Base-by-base conservation (phyloP, 2,797 vertebrate genomes). In the Coregonus ussuriensis region DNA sequence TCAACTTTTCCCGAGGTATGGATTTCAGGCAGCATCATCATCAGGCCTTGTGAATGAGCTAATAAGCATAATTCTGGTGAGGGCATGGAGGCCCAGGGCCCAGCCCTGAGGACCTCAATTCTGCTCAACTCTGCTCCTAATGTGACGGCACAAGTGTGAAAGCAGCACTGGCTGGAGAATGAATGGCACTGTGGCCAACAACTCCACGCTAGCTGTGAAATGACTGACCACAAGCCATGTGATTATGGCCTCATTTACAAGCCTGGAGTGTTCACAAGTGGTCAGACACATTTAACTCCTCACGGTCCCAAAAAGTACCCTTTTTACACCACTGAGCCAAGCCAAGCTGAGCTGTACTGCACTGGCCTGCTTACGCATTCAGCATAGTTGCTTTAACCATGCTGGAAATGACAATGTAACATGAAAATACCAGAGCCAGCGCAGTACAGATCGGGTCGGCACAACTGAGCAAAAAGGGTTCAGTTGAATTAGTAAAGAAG, bases 91-190 rank as follows among this genome's bases (percentile, higher is more conserved):
- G 79, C 69, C 78, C n/a, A 2, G 80, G 74, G 81, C 84, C 84
- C 79, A 82, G 84, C 84, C 81, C 76, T 81, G 87, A 78, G 80
- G 82, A 87, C 88, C 88, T 72, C 52, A 78, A 73, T 9, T 63
- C 59, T 63, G 6, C 6, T 83, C 41, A 47, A 11, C 41, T 47
- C 41, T 47, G 41, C 41, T 11, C 41, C 7, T 47, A 47, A 47
- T 84, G 84, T 91, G 88, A 83, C 82, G 87, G 88, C 80, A 88
- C 85, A 89, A 86, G 88, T 91, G 91, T 88, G 88, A 92, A 91
- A 89, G 85, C 52, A 76, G 83, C 78, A 84, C 82, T 89, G 85
- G 87, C 83, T 82, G 76, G 75, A 66, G 3, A 41, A 69, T 3
- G 7, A 63, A 63, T 4, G 6, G 9, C 11, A 11, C 59, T 63